Evolutionary conservation across 1,140 invertebrate genomes (phyloP).

Genomic region (Nasonia longicornis): DNA sequence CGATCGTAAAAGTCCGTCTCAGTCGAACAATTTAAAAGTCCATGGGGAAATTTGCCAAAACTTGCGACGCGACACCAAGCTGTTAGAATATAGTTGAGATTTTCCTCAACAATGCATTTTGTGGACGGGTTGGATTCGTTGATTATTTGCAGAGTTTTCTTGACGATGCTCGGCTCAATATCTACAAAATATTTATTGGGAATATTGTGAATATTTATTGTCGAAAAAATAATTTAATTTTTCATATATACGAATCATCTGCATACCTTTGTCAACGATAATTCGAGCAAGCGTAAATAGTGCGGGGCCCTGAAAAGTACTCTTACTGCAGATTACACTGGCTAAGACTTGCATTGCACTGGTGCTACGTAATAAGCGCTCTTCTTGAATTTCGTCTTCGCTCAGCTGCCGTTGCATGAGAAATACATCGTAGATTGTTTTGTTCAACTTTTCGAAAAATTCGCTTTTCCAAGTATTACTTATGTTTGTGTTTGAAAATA

Average conservation of each 20-base stretch:
- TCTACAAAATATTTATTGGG: slow-evolving; percentile 24
- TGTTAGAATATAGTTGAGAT: slow-evolving; percentile 61
- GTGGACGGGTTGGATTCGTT: slow-evolving; percentile 45
- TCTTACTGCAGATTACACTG: slow-evolving; percentile 60
- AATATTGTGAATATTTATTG: background rate
- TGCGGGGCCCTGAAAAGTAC: slow-evolving; percentile 62
- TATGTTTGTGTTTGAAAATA: slow-evolving; percentile 53
- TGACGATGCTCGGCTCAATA: slow-evolving; percentile 56
- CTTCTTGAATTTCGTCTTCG: slow-evolving; percentile 57
- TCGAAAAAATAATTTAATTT: background rate
- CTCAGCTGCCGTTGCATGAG: slow-evolving; percentile 43
- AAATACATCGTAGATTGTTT: slow-evolving; percentile 48
- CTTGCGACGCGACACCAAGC: slow-evolving; percentile 51
- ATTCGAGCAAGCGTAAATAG: slow-evolving; percentile 62
- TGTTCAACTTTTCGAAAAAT: slow-evolving; percentile 57
- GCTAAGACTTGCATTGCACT: slow-evolving; percentile 62
- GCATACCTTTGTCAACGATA: slow-evolving; percentile 54
- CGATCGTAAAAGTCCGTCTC: slow-evolving; percentile 63
- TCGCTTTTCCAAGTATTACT: slow-evolving; percentile 53
- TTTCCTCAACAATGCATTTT: slow-evolving; percentile 60
- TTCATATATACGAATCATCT: background rate
- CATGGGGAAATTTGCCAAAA: slow-evolving; percentile 62
- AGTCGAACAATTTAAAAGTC: slow-evolving; percentile 55
- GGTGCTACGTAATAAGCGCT: slow-evolving; percentile 59
- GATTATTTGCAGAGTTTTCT: slow-evolving; percentile 56